phyloP scores from a whole-genome alignment of 2,888 invertebrate species.

The Polydrusus tereticollis region DNA sequence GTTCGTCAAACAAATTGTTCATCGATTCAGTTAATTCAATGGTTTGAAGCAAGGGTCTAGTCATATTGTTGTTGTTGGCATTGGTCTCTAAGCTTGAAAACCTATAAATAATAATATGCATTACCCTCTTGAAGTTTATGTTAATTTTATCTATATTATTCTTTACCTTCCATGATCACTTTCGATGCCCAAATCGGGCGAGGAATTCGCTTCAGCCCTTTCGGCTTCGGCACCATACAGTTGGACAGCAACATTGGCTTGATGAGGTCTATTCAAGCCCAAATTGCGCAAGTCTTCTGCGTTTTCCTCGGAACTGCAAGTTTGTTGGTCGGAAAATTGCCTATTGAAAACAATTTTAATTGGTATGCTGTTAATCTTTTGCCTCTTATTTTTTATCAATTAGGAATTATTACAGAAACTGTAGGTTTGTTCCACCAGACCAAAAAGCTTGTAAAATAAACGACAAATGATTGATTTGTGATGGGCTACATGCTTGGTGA shows the following conservation, averaged over 20 bases:
- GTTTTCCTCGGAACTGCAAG: constrained; percentile 68
- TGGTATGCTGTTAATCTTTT: too few relatives aligned
- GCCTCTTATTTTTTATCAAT: too few relatives aligned
- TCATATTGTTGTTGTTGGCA: constrained; percentile 64
- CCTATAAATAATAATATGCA: constrained; percentile 21
- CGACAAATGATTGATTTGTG: too few relatives aligned
- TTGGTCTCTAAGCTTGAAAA: constrained; percentile 75
- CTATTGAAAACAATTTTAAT: constrained; percentile 45
- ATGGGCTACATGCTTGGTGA: too few relatives aligned
- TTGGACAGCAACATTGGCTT: not conserved
- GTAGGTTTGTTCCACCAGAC: too few relatives aligned
- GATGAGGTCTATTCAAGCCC: constrained; percentile 10
- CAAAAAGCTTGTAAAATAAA: too few relatives aligned
- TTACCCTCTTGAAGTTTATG: too few relatives aligned
- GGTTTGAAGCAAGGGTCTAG: constrained; percentile 66
- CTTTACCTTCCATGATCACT: constrained; percentile 77
- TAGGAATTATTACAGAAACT: too few relatives aligned
- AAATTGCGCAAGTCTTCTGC: constrained; percentile 50
- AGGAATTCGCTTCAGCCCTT: constrained; percentile 70
- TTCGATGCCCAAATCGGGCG: constrained; percentile 92
- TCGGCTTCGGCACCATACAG: constrained; percentile 56
- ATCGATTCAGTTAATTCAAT: constrained; percentile 67
- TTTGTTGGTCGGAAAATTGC: constrained; percentile 65
- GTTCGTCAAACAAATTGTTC: constrained; percentile 63
- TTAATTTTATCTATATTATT: too few relatives aligned